These are phyloP conservation scores for Hololepta plana DNA, from an alignment of 2,888 invertebrate species.

Conservation along the genomic window DNA sequence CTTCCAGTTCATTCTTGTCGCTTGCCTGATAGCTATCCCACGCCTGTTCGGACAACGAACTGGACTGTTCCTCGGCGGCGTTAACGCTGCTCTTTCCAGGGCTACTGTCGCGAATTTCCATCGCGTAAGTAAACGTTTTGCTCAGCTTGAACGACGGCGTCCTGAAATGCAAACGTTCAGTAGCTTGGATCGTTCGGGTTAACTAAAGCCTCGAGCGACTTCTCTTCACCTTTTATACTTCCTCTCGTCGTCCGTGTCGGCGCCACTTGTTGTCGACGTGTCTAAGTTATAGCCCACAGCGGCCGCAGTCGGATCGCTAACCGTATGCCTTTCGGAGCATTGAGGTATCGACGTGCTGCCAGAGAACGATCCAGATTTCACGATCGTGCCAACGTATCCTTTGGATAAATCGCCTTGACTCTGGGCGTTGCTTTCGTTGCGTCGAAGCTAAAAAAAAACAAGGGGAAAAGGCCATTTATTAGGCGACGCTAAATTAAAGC, in stretches of 20 bases:
- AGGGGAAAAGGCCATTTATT: too few species aligned
- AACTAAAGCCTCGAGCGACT: background rate
- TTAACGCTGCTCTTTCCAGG: slow-evolving; percentile 36
- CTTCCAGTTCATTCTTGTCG: too few species aligned
- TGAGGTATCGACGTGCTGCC: too few species aligned
- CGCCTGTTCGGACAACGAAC: slow-evolving; percentile 77
- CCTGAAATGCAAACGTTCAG: slow-evolving; percentile 12
- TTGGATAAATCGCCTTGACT: too few species aligned
- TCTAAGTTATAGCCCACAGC: slow-evolving; percentile 35
- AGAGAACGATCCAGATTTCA: slow-evolving; percentile 60
- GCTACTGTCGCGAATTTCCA: slow-evolving; percentile 23
- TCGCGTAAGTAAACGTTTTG: slow-evolving; percentile 12
- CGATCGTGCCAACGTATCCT: slow-evolving; percentile 31
- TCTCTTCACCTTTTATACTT: slow-evolving; percentile 18
- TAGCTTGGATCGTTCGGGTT: background rate
- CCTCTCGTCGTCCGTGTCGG: slow-evolving; percentile 47
- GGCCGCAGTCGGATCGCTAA: slow-evolving; percentile 44
- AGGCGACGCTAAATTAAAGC: too few species aligned
- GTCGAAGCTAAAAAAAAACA: too few species aligned
- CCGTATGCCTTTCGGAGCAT: slow-evolving; percentile 38
- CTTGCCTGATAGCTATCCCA: slow-evolving; percentile 94
- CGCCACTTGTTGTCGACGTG: slow-evolving; percentile 42
- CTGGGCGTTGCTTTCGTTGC: too few species aligned
- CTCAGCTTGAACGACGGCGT: slow-evolving; percentile 46
- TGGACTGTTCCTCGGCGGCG: slow-evolving; percentile 58